These are phyloP conservation scores for Syrista parreyssii DNA, from an alignment of 2,888 invertebrate genomes.

Conservation along the genomic window DNA sequence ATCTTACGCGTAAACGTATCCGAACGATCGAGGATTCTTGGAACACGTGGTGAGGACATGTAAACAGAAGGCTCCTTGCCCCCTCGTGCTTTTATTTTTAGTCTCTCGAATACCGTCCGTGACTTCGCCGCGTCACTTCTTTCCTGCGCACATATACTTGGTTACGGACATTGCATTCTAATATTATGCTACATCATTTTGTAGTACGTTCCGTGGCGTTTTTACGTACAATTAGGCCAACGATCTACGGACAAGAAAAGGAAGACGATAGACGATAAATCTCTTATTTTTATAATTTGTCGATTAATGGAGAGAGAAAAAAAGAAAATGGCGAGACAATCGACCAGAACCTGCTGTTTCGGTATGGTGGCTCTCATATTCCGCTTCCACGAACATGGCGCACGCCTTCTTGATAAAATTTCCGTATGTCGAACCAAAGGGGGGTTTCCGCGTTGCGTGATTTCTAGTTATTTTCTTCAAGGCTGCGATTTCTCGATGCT, in stretches of 20 bases:
- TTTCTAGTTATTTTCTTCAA: background rate
- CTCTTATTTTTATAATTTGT: background rate
- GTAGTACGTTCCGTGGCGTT: background rate
- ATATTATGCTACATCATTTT: background rate
- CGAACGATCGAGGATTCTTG: background rate
- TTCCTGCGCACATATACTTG: background rate
- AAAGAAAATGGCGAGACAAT: background rate
- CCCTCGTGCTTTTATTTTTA: constrained; percentile 21
- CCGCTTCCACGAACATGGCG: background rate
- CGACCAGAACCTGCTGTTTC: background rate
- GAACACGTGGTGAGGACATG: constrained; percentile 2
- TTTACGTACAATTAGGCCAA: background rate
- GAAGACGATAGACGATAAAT: background rate
- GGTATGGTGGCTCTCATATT: background rate
- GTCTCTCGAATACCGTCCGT: background rate
- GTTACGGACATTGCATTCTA: background rate
- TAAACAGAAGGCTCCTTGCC: constrained; percentile 21
- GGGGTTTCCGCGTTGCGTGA: background rate
- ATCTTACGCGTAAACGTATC: background rate
- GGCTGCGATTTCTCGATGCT: background rate
- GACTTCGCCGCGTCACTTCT: background rate
- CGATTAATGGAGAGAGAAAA: no score
- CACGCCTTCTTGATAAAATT: background rate
- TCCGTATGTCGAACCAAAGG: background rate
- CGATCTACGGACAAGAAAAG: background rate